Conservation (phyloP, 1,140 invertebrate species). For the Aphelinus certus region DNA sequence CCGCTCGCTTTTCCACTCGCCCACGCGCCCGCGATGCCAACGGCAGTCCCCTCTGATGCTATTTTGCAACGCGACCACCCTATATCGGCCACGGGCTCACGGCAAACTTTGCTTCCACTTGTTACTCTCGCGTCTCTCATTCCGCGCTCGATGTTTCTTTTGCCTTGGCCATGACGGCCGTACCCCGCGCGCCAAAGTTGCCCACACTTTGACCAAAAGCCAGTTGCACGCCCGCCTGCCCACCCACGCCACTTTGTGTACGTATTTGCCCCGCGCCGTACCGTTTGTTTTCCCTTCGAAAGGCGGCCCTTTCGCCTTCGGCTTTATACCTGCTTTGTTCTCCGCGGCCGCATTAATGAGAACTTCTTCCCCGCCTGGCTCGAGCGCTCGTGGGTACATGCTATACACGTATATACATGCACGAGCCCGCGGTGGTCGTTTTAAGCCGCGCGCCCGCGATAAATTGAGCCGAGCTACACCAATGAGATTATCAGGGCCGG, state of each 20-base stretch:
- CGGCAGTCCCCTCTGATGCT: neutral
- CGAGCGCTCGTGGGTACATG: too few species aligned
- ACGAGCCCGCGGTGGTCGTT: neutral
- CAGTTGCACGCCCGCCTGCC: neutral
- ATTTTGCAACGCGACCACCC: neutral
- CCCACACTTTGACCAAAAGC: neutral
- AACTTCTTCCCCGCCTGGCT: neutral
- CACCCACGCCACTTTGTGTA: neutral
- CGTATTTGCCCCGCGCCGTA: neutral
- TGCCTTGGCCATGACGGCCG: neutral
- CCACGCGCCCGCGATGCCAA: neutral
- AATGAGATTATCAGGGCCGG: slow-evolving; percentile 30
- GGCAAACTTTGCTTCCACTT: slow-evolving; percentile 18
- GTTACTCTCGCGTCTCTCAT: neutral
- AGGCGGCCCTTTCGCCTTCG: neutral
- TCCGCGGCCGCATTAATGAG: slow-evolving; percentile 8
- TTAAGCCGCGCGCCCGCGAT: slow-evolving; percentile 32
- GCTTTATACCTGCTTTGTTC: neutral
- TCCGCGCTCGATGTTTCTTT: neutral
- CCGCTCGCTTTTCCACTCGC: too few species aligned
- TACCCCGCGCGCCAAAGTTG: too few species aligned
- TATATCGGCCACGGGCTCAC: too few species aligned
- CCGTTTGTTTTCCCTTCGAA: slow-evolving; percentile 9
- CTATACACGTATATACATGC: neutral
- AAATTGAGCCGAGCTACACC: slow-evolving; percentile 37